Conservation (phyloP, 2,888 invertebrate species). For the Geotrupes spiniger region DNA sequence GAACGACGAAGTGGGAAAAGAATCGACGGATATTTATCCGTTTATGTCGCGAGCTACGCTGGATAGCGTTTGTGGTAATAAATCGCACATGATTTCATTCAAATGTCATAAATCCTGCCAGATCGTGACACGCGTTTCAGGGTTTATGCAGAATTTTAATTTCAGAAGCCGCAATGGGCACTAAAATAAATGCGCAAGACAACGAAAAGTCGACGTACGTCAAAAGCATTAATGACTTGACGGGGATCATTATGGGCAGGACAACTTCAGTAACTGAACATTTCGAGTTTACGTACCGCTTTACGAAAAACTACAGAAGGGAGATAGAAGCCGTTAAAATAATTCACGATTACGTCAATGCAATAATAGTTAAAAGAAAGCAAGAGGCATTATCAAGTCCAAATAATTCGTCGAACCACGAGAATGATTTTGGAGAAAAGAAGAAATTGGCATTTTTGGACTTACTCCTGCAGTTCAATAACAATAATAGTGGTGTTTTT, state of each 20-base stretch:
- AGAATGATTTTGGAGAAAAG: conserved; percentile 10
- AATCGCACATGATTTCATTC: no score
- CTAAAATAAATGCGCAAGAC: conserved; percentile 67
- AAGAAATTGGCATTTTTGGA: conserved; percentile 17
- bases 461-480: conserved; percentile 13
- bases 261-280: conserved; percentile 50
- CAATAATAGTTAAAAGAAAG: conserved; percentile 55
- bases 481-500: not conserved
- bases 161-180: conserved; percentile 83
- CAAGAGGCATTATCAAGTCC: conserved; percentile 40
- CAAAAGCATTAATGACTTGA: conserved; percentile 60
- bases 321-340: conserved; percentile 52
- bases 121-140: no score
- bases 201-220: conserved; percentile 70
- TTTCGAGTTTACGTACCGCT: conserved; percentile 52
- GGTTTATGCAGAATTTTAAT: conserved; percentile 19
- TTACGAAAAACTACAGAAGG: conserved; percentile 57
- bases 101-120: no score
- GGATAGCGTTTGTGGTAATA: conserved; percentile 59
- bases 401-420: not conserved
- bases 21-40: conserved; percentile 58
- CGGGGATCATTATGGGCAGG: conserved; percentile 34
- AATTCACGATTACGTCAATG: conserved; percentile 56
- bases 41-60: conserved; percentile 58
- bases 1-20: conserved; percentile 11